Evolutionary conservation across 2,113 vertebrate species (phyloP), one percentile per base, ranked within the genome.

Genomic region (Caretta caretta): DNA sequence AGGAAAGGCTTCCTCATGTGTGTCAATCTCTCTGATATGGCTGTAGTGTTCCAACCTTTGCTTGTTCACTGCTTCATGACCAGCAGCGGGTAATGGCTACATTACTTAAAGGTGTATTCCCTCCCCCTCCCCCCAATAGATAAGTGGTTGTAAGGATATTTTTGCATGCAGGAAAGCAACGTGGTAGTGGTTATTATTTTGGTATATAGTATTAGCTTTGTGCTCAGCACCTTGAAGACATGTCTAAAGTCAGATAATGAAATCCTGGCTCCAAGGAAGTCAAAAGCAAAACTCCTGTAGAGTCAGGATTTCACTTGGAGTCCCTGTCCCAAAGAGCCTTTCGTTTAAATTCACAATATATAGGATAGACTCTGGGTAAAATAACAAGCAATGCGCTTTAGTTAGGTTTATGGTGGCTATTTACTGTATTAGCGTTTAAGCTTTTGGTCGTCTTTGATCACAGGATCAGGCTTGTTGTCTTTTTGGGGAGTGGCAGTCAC

Each of bases 1-100:
- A 94, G 96, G 79, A 97, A 95, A 96, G 96, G 96, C 97, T 95
- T 86, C 93, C 97, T 14, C 84, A 14, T 96, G 98, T n/a, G 89
- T 97, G 98, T 97, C 98, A 96, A 4, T 94, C 96, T 96, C 76
- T 72, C 75, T 59, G 91, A 91, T 42, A 79, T 17, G 93, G 14
- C 88, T 93, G 20, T 57, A 50, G 72, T 6, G 0, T 78, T 86
- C 11, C 78, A 92, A 82, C 46, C 75, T 92, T 38, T 16, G 27
- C 6, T 69, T 48, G 2, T 35, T 69, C 1, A 0, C 10, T 69
- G 69, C 22, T 17, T 5, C 16, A 80, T 83, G 65, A 1, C 69
- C 11, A 46, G 84, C 85, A 90, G 50, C 29, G 50, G 13, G 38
- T 75, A 94, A 46, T n/a, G 42, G 16, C 12, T 46, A 48, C 35